A percentile compares a stretch with the other conserved stretches of the same genome.
Conservation (phyloP, 1,140 invertebrate species). For the Bombus balteatus region DNA sequence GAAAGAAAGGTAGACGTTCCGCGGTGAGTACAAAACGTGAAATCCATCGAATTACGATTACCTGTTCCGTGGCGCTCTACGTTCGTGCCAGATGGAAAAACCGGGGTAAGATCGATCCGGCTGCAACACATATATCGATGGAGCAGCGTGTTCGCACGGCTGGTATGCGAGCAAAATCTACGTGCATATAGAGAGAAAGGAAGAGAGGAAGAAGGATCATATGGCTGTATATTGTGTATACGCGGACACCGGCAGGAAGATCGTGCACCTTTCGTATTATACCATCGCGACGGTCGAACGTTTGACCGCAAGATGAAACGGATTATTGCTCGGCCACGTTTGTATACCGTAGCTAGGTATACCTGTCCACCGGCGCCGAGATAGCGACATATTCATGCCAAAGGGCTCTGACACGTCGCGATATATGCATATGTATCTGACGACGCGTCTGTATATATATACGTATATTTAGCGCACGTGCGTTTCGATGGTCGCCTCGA, state of each 20-base stretch:
- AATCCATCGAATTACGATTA: conserved; percentile 26
- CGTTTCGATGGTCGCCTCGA: conserved; percentile 40
- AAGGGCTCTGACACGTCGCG: conserved; percentile 49
- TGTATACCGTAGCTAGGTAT: conserved; percentile 54
- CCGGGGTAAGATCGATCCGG: conserved; percentile 43
- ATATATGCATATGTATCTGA: conserved; percentile 45
- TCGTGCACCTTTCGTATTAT: conserved; percentile 56
- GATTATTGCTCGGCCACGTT: conserved; percentile 65
- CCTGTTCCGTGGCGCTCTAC: not conserved
- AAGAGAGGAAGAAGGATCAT: conserved; percentile 2
- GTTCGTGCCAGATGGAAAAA: not conserved
- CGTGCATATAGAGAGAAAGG: conserved; percentile 25
- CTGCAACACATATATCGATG: conserved; percentile 21
- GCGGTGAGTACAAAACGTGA: not conserved
- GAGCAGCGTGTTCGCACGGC: conserved; percentile 43
- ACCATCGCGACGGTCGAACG: conserved; percentile 38
- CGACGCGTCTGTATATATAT: conserved; percentile 5
- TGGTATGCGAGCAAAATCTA: conserved; percentile 58
- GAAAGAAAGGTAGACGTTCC: not conserved
- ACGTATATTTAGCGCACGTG: conserved; percentile 18
- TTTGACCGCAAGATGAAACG: conserved; percentile 65
- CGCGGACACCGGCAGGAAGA: conserved; percentile 4
- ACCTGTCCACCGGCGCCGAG: conserved; percentile 59
- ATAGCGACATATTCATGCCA: conserved; percentile 65
- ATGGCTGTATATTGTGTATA: conserved; percentile 21